Base-by-base conservation (phyloP, 2,888 invertebrate species). In the Alloscopus bannaensis region DNA sequence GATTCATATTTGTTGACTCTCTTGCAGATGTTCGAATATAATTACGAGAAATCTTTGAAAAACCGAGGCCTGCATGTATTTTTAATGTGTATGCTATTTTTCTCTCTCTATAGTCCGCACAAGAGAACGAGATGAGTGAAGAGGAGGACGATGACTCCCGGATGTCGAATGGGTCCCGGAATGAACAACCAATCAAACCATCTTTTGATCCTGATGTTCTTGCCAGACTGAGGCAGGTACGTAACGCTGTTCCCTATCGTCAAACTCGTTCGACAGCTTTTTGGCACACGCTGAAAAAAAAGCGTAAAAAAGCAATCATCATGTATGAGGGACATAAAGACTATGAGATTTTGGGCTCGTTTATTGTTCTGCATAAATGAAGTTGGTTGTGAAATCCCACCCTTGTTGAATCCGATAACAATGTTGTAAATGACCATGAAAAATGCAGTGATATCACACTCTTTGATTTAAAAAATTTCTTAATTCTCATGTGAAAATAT, bases 91-190 rank as follows among this genome's bases (percentile, higher is more conserved):
- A 13, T 24, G 28, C 50, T 31, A 45, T 72, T 75, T 77, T 59
- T 60, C 50, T 65, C 36, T 60, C 62, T 65, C 29, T 79, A 22
- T 68, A 85, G 86, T 85, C 86, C 72, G 84, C 84, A 73, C 84
- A 81, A 52, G 86, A 86, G 52, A 84, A 85, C 69, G 81, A 81
- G 11, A 80, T 85, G 78, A 83, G 77, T 50, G 81, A 84, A 77
- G 86, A 84, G 73, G 86, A 86, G 76, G 86, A 86, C 75, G 84
- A 85, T 77, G 86, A 85, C 84, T 86, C 86, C 81, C 82, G 86
- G 80, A 83, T 85, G 75, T 86, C 86, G 66, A 84, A 84, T 81
- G 83, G 83, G 70, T 86, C 86, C 60, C 76, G 84, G 77, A 73
- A 68, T 77, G 84, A 84, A 59, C 85, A 83, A 76, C 80, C 73